These are phyloP conservation scores for Plagodis dolabraria DNA, from an alignment of 2,888 invertebrate species.

Conservation along the genomic window DNA sequence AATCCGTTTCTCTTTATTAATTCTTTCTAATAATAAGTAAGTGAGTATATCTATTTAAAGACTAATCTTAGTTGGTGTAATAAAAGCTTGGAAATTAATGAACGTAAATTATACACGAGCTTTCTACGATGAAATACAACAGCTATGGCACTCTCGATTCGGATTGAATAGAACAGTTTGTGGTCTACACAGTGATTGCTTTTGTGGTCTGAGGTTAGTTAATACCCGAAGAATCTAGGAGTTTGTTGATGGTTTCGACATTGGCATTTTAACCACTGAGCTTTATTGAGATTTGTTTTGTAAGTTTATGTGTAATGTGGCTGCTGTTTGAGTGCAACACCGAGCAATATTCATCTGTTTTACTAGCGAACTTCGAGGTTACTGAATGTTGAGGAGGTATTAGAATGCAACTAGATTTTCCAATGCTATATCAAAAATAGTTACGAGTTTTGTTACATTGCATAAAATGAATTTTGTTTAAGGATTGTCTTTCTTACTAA, in stretches of 20 bases:
- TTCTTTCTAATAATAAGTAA: too few species aligned
- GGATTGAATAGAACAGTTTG: conserved; percentile 26
- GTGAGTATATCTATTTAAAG: too few species aligned
- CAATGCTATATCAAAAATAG: too few species aligned
- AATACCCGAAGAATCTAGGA: conserved; percentile 22
- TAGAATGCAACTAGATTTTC: too few species aligned
- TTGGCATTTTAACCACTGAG: conserved; percentile 13
- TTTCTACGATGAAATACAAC: conserved; percentile 15
- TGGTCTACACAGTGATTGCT: conserved; percentile 35
- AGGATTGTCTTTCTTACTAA: too few species aligned
- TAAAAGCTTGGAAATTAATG: conserved; percentile 20
- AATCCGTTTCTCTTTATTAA: too few species aligned
- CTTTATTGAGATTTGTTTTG: conserved; percentile 19
- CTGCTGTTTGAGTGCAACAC: background rate
- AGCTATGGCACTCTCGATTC: conserved; percentile 1
- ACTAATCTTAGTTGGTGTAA: conserved; percentile 21
- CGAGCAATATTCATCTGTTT: too few species aligned
- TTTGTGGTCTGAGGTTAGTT: conserved; percentile 36
- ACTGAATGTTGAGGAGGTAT: too few species aligned
- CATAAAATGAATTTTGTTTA: too few species aligned
- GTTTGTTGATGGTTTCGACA: conserved; percentile 23
- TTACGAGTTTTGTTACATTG: too few species aligned
- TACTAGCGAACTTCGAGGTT: too few species aligned
- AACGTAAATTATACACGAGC: conserved; percentile 14
- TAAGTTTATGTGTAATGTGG: conserved; percentile 1